These are phyloP conservation scores for Erythrocercus mccallii DNA, from an alignment of 2,113 vertebrate species.

Conservation along the genomic window DNA sequence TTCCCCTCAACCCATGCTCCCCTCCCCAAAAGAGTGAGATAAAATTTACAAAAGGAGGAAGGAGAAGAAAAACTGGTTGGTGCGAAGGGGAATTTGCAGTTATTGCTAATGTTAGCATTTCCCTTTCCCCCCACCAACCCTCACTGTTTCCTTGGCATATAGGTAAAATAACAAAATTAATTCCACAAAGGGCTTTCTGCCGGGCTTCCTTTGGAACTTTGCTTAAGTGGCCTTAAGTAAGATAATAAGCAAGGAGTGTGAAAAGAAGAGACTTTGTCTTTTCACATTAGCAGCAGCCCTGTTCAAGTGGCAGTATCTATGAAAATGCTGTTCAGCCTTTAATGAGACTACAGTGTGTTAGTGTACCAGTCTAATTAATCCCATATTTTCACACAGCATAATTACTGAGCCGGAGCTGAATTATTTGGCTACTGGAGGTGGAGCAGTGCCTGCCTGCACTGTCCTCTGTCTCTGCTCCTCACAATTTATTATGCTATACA, in stretches of 20 bases:
- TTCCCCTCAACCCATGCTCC: too few species aligned
- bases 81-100: conserved; percentile 1
- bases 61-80: neutral
- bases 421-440: conserved; percentile 78
- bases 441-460: conserved; percentile 69
- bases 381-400: conserved; percentile 89
- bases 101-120: conserved; percentile 25
- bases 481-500: conserved; percentile 79
- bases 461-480: conserved; percentile 74
- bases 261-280: conserved; percentile 86
- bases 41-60: neutral
- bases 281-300: conserved; percentile 81
- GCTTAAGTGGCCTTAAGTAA: conserved; percentile 87
- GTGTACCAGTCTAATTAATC: conserved; percentile 90
- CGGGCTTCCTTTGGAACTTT: conserved; percentile 78
- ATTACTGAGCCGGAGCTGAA: conserved; percentile 84
- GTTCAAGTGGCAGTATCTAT: conserved; percentile 84
- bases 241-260: conserved; percentile 85
- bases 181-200: conserved; percentile 64
- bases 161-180: conserved; percentile 73
- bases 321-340: conserved; percentile 80
- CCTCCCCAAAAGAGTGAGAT: neutral
- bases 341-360: conserved; percentile 88
- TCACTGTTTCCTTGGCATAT: neutral
- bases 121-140: neutral